Conservation (phyloP, 2,797 vertebrate species). For the Peromyscus aztecus region DNA sequence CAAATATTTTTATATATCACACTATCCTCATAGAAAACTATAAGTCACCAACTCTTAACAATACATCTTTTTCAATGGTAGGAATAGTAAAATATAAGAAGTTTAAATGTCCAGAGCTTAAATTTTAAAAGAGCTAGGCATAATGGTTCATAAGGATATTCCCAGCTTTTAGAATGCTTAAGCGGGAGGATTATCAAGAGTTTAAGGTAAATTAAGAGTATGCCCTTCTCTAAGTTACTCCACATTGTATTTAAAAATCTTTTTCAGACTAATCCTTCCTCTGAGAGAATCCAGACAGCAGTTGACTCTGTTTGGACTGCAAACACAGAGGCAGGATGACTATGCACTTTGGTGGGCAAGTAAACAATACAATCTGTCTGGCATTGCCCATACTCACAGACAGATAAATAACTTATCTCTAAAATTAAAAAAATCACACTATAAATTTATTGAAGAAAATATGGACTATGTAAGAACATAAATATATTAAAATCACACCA, state of each 20-base stretch:
- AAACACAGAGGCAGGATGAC: not conserved
- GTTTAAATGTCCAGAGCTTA: not conserved
- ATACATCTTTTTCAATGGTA: not conserved
- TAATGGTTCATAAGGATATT: not conserved
- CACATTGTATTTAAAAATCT: not conserved
- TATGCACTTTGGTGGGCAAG: not conserved
- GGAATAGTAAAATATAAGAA: not conserved
- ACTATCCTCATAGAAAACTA: not conserved
- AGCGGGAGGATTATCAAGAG: not conserved
- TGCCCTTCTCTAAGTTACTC: not conserved
- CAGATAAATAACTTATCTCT: not conserved
- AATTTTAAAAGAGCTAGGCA: not conserved
- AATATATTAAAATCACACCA: not conserved
- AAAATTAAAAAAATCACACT: not conserved
- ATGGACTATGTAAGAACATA: not conserved
- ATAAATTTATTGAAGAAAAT: not conserved
- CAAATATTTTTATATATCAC: constrained; percentile 1
- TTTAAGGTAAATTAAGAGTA: not conserved
- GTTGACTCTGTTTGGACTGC: not conserved
- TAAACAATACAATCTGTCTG: not conserved
- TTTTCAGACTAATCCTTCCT: not conserved
- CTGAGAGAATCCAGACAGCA: not conserved
- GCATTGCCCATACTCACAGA: not conserved
- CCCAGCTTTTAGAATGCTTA: not conserved
- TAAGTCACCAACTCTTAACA: not conserved